Conservation (phyloP, 2,888 invertebrate genomes). For the Calameuta pallipes region DNA sequence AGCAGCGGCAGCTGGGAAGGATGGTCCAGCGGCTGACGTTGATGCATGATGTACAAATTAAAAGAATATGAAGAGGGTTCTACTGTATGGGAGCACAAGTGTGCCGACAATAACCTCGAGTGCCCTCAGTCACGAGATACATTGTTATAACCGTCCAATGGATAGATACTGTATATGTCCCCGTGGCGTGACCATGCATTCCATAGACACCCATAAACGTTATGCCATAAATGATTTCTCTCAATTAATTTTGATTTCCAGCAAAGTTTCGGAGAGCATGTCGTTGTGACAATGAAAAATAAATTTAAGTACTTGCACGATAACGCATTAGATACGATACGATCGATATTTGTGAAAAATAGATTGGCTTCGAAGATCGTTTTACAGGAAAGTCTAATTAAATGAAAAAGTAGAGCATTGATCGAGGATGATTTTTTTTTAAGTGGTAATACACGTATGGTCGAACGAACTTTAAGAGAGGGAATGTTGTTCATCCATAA, state of each 20-base stretch:
- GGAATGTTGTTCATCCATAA: background rate
- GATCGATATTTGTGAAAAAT: no score
- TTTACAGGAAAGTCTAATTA: background rate
- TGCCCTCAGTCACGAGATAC: constrained; percentile 14
- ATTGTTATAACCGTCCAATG: background rate
- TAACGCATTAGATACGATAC: no score
- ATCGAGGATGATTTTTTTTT: background rate
- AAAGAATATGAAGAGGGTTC: constrained; percentile 25
- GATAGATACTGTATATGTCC: background rate
- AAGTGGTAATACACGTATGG: background rate
- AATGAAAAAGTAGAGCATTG: background rate
- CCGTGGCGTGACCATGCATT: background rate
- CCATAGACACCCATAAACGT: background rate
- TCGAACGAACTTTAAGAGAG: background rate
- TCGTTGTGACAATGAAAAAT: no score
- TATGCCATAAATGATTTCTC: constrained; percentile 32
- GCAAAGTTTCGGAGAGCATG: background rate
- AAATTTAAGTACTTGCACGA: no score
- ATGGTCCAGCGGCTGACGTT: constrained; percentile 37
- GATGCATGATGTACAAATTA: constrained; percentile 45
- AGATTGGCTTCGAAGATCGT: no score
- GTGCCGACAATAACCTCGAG: constrained; percentile 15
- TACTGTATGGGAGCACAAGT: constrained; percentile 15
- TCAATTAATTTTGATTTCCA: constrained; percentile 22
- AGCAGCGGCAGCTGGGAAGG: constrained; percentile 33